Base-by-base conservation (phyloP, 2,797 vertebrate species). In the Hipposideros larvatus region DNA sequence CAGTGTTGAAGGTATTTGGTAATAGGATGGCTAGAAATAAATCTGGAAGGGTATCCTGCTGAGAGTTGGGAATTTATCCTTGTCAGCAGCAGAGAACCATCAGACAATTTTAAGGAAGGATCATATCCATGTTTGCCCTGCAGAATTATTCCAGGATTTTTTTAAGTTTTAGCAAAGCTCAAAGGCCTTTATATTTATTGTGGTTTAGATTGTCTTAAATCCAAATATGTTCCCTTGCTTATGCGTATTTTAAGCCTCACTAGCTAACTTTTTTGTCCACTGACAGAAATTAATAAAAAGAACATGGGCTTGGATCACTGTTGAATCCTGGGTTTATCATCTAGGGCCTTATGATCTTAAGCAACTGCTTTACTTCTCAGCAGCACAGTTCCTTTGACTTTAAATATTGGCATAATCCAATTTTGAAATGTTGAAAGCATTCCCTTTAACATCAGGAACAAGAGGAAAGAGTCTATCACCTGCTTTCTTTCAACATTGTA, bases 151-250 rank as follows among this genome's bases (percentile, higher is more conserved):
- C 10, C 16, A 77, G 57, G 6, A 68, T 78, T 95, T 88, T 91
- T 41, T 68, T 28, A 74, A 79, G 83, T 78, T 71, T 87, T 78
- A 83, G 48, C 34, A 61, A n/a, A 78, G 2, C 21, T 87, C 28
- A 61, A 87, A 86, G 51, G 11, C 82, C 74, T 51, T 83, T 59
- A 73, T 43, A 61, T 83, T 71, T 70, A 77, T 61, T 83, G 14
- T 87, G 61, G 13, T 43, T 77, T 91, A 87, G 11, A 87, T 77
- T 7, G 6, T 82, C 59, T 87, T 94, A 65, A 87, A 59, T 94
- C 28, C 34, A 63, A 83, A 61, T 65, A 4, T 90, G 59, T 18
- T 51, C 28, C 14, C n/a, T 66, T 82, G 55, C 34, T 31, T 89
- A 22, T 79, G 71, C 37, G 31, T 66, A 31, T 34, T 65, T 77